phyloP scores from a whole-genome alignment of 2,888 invertebrate species.

The Rhingia rostrata region DNA sequence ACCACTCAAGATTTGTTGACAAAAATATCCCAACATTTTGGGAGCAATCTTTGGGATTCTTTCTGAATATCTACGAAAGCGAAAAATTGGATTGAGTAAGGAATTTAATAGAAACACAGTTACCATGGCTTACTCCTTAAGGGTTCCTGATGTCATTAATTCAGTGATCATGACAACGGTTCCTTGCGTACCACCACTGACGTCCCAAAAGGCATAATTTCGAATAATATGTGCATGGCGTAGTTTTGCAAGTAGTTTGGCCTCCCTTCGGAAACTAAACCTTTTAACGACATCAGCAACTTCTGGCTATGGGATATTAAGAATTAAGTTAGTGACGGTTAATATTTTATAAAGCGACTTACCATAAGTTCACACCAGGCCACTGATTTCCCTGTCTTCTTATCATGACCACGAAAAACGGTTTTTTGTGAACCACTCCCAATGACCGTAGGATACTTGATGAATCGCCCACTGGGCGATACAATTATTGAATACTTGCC shows the following conservation, averaged over 20 bases:
- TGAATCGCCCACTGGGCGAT: not conserved
- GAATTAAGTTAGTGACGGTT: not conserved
- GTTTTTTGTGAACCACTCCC: not conserved
- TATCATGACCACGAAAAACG: not conserved
- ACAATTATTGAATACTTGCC: not conserved
- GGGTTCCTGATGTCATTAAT: constrained; percentile 8
- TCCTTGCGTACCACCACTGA: not conserved
- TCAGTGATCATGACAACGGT: constrained; percentile 1
- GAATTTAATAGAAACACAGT: not conserved
- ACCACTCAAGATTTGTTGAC: constrained; percentile 98
- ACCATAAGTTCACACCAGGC: not conserved
- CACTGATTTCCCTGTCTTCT: not conserved
- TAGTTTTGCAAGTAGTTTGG: not conserved
- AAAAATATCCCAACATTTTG: constrained; percentile 99
- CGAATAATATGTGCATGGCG: not conserved
- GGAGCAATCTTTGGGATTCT: constrained; percentile 98
- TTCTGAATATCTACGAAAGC: constrained; percentile 90
- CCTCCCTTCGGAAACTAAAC: not conserved
- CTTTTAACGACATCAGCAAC: not conserved
- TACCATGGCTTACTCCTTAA: not conserved
- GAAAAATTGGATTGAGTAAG: not conserved
- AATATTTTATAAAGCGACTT: not conserved
- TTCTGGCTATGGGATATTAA: not conserved
- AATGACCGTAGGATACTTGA: not conserved
- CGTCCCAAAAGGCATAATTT: not conserved